Percentiles rank a stretch among this genome's conserved stretches.
Conservation (phyloP, 2,888 invertebrate genomes). For the Drosophila koepferae region DNA sequence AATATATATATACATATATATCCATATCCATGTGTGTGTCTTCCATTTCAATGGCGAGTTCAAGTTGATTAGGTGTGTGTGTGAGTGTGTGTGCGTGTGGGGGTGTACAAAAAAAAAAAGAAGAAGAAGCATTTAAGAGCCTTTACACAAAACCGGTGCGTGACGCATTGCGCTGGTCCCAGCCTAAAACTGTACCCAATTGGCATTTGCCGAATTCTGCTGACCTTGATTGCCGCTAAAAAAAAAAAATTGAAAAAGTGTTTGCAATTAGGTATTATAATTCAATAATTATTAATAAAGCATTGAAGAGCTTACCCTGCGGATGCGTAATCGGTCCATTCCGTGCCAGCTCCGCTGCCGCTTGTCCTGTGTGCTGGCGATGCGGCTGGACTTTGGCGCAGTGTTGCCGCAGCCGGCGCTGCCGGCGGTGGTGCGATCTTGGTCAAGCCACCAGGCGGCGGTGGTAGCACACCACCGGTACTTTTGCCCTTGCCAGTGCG, state of each 20-base stretch:
- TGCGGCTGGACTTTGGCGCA: conserved; percentile 85
- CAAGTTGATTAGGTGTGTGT: conserved; percentile 9
- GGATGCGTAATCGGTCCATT: conserved; percentile 93
- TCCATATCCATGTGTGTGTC: not conserved
- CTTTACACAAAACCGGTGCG: conserved; percentile 51
- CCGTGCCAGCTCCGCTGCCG: conserved; percentile 86
- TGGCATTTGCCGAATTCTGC: conserved; percentile 83
- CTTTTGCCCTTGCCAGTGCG: conserved; percentile 88
- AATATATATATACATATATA: not conserved
- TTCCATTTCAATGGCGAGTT: conserved; percentile 34
- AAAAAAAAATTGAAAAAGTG: not conserved
- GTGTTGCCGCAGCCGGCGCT: conserved; percentile 84
- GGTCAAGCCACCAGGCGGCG: conserved; percentile 90
- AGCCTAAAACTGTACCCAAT: conserved; percentile 85
- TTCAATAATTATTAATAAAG: too few species aligned
- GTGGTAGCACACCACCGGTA: conserved; percentile 90
- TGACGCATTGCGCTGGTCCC: conserved; percentile 28
- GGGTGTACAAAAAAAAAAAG: conserved; percentile 15
- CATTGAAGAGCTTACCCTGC: conserved; percentile 86
- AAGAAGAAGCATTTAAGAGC: conserved; percentile 39
- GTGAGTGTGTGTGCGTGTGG: conserved; percentile 3
- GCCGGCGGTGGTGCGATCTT: conserved; percentile 92
- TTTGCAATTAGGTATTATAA: too few species aligned
- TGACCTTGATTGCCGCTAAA: conserved; percentile 77
- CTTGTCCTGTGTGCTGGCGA: conserved; percentile 90